Evolutionary conservation across 2,113 vertebrate species (phyloP).

Genomic region (Sylvietta virens): DNA sequence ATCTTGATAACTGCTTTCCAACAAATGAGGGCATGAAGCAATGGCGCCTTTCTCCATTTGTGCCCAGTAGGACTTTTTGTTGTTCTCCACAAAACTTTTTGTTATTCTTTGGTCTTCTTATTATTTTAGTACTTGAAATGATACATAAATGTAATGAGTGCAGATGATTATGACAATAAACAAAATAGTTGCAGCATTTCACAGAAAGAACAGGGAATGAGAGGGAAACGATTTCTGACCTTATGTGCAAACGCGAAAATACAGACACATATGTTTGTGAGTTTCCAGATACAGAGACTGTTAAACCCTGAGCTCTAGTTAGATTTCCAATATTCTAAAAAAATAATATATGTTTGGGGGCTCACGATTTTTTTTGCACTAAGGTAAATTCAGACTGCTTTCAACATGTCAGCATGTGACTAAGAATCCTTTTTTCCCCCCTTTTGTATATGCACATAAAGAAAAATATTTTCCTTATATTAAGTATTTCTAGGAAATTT

Average conservation of each 20-base stretch:
- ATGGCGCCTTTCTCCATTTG: not conserved
- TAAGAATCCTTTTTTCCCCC: not conserved
- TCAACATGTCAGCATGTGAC: not conserved
- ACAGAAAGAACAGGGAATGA: not conserved
- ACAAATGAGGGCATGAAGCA: not conserved
- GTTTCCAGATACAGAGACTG: not conserved
- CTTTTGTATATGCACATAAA: not conserved
- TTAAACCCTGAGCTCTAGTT: not conserved
- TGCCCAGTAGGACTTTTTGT: not conserved
- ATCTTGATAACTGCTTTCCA: not conserved
- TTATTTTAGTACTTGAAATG: not conserved
- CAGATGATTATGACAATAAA: not conserved
- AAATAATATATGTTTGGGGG: not conserved
- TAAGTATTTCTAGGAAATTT: not conserved
- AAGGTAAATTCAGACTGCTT: not conserved
- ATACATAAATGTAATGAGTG: not conserved
- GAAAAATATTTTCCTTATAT: not conserved
- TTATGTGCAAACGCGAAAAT: not conserved
- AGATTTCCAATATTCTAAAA: not conserved
- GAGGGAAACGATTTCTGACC: not conserved
- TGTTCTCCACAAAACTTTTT: not conserved
- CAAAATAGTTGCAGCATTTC: not conserved
- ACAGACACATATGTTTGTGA: not conserved
- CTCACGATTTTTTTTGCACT: fast-evolving
- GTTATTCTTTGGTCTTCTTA: no score